Conservation (phyloP, 1,140 invertebrate species). For the Chrysomallon squamiferum region DNA sequence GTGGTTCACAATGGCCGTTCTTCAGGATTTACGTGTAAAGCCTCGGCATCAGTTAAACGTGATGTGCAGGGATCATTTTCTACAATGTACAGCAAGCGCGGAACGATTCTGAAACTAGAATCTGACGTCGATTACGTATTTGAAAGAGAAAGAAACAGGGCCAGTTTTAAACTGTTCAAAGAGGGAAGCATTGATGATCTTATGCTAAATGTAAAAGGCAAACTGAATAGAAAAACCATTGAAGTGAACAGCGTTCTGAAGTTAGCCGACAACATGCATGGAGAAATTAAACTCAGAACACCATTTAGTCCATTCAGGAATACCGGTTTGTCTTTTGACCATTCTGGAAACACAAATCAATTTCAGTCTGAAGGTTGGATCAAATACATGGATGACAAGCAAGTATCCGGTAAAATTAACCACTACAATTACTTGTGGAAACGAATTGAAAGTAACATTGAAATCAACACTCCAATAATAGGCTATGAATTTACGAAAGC, state of each 20-base stretch:
- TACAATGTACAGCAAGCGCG: slow-evolving; percentile 14
- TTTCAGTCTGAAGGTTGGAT: slow-evolving; percentile 19
- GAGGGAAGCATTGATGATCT: not conserved
- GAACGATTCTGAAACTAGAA: slow-evolving; percentile 15
- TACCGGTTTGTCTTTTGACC: slow-evolving; percentile 24
- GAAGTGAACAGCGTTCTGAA: slow-evolving; percentile 3
- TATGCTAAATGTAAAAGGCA: not conserved
- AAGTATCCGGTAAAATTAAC: slow-evolving; percentile 6
- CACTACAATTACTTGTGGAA: slow-evolving; percentile 11
- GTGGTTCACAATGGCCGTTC: slow-evolving; percentile 18
- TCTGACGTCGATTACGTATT: slow-evolving; percentile 18
- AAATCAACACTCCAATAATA: slow-evolving; percentile 23
- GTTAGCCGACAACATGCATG: slow-evolving; percentile 13
- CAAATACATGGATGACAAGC: slow-evolving; percentile 20
- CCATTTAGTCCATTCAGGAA: slow-evolving; percentile 21
- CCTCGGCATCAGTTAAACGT: slow-evolving; percentile 5
- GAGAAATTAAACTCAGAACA: slow-evolving; percentile 16
- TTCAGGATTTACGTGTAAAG: slow-evolving; percentile 6
- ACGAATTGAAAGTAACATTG: slow-evolving; percentile 14
- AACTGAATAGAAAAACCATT: not conserved
- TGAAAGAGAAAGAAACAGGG: slow-evolving; percentile 14
- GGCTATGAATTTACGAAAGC: slow-evolving; percentile 17
- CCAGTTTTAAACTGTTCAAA: slow-evolving; percentile 8
- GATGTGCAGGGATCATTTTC: slow-evolving; percentile 6
- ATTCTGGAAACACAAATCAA: slow-evolving; percentile 16